Evolutionary conservation across 2,888 invertebrate species (phyloP), one percentile per base, ranked within the genome.

Genomic region (Amphipyra berbera): DNA sequence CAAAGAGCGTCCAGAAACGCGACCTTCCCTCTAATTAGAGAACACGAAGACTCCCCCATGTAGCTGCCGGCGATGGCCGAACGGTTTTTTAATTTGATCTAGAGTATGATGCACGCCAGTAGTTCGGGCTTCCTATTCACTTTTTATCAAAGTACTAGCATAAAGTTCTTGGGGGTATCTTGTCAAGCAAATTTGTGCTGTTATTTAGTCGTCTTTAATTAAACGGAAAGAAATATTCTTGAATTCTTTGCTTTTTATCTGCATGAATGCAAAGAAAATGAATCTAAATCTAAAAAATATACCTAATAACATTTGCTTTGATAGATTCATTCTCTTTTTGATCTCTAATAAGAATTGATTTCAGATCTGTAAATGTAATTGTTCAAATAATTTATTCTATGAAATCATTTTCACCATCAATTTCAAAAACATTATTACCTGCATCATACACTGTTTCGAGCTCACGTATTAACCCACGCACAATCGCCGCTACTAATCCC

Each of bases 21-120:
- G 85, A 84, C 85, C 82, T 83, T 66, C 71, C 68, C 83, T 88
- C 83, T 90, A 89, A 90, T 90, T 90, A 86, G 82, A 83, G 82
- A 79, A 82, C 69, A 61, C 37, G 82, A 79, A 82, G 83, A 81
- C 80, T 76, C 77, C 81, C 75, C 77, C 61, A 68, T 55, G 75
- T 65, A 63, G 77, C 78, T 69, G 37, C 66, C 45, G 82, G 86
- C 85, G 74, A 78, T 64, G 76, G 81, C 84, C 79, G 78, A 76
- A 78, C 79, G 80, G 83, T 79, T 88, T 89, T 88, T 89, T 86
- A 84, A 88, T 87, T 86, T 83, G 78, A 85, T 85, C 81, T 79
- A 68, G 70, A 78, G 70, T 76, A 81, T 79, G 77, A 81, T 78
- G 77, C 71, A 72, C 77, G 59, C 71, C 53, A 74, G 70, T 72